Conservation (phyloP, 2,113 vertebrate species). For the Arenaria interpres region DNA sequence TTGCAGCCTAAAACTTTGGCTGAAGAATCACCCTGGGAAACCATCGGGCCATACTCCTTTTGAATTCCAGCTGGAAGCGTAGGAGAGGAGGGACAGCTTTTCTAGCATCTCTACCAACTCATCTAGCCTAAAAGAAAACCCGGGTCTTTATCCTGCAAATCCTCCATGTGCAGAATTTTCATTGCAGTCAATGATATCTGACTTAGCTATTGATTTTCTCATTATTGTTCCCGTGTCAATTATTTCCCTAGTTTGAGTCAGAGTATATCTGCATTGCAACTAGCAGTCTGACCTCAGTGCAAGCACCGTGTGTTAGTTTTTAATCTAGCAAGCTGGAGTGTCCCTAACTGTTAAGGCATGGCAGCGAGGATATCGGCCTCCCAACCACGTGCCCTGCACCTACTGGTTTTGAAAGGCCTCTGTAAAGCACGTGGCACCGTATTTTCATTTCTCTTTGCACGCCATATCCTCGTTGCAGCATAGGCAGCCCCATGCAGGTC, state of each 20-base stretch:
- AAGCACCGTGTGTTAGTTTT: neutral
- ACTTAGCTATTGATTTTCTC: constrained; percentile 64
- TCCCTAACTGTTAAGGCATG: neutral
- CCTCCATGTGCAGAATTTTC: constrained; percentile 43
- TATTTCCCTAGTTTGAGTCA: neutral
- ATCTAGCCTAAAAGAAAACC: constrained; percentile 22
- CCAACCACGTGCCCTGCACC: accelerated
- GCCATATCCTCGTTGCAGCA: neutral
- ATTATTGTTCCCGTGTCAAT: constrained; percentile 60
- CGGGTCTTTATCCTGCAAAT: constrained; percentile 47
- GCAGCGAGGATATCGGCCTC: neutral
- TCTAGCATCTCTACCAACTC: neutral
- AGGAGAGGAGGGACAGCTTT: neutral
- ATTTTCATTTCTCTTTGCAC: neutral
- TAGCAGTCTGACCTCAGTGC: neutral
- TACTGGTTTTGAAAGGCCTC: neutral
- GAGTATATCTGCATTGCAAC: constrained; percentile 10
- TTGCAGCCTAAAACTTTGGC: neutral
- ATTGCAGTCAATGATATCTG: constrained; percentile 51
- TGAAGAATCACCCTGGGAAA: neutral
- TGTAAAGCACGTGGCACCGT: neutral
- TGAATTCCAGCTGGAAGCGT: neutral
- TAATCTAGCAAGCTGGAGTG: neutral
- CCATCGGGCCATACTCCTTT: neutral
- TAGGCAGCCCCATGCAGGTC: accelerated